A percentile compares a stretch with the other conserved stretches of the same genome.
These are phyloP conservation scores for Anomalospiza imberbis DNA, from an alignment of 2,797 vertebrate species.

Conservation along the genomic window DNA sequence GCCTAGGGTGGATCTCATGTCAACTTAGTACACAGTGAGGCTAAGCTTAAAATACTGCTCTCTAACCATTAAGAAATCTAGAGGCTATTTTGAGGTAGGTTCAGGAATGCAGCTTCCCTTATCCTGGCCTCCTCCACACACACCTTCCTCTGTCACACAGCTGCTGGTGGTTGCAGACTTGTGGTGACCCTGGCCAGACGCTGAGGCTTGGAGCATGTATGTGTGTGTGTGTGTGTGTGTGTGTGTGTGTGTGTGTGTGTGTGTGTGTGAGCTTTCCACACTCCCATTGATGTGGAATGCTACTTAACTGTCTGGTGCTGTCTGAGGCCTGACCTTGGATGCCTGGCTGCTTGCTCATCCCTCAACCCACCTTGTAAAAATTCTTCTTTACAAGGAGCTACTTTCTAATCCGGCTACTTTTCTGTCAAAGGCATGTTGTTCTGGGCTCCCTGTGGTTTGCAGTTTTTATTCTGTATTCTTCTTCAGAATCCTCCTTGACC, in stretches of 20 bases:
- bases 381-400: neutral
- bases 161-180: neutral
- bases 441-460: neutral
- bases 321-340: neutral
- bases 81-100: neutral
- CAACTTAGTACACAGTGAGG: neutral
- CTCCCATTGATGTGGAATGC: neutral
- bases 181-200: neutral
- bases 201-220: neutral
- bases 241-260: no score
- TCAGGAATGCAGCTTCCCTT: neutral
- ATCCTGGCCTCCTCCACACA: neutral
- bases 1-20: neutral
- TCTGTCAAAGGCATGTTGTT: slow-evolving; percentile 4
- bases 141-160: neutral
- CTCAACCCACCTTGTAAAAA: neutral
- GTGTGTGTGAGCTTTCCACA: neutral
- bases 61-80: neutral
- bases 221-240: fast-evolving
- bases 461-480: neutral
- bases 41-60: neutral
- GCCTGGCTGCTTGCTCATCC: slow-evolving; percentile 14
- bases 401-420: neutral
- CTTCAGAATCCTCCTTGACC: neutral
- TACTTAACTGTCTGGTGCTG: neutral